Percentiles rank a stretch among this genome's conserved stretches.
Evolutionary conservation across 2,113 vertebrate genomes (phyloP).

Genomic region (Actenoides lindsayi): DNA sequence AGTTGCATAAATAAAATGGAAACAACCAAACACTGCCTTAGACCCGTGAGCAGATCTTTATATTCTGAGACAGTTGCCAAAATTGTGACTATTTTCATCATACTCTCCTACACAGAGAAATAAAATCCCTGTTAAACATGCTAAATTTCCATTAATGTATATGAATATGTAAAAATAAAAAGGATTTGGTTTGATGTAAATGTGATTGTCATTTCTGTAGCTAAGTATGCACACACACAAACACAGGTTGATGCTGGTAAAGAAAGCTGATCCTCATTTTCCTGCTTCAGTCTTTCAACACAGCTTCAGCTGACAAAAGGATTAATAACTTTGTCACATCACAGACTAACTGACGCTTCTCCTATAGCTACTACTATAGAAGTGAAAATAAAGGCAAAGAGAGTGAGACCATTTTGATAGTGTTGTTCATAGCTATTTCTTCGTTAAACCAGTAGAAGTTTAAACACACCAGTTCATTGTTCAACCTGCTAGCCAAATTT

Average conservation of each 20-base stretch:
- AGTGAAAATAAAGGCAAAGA: neutral
- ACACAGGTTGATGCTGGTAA: neutral
- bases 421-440: neutral
- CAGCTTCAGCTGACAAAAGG: neutral
- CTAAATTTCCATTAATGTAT: neutral
- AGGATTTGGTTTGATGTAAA: neutral
- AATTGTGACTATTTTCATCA: neutral
- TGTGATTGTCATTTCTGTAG: neutral
- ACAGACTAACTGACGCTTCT: neutral
- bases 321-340: conserved; percentile 32
- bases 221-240: neutral
- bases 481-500: neutral
- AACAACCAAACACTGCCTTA: neutral
- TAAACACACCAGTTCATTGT: neutral
- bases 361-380: neutral
- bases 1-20: neutral
- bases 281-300: neutral
- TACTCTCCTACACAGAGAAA: neutral
- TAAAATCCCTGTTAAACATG: neutral
- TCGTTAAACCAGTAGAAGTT: neutral
- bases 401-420: neutral
- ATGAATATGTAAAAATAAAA: neutral
- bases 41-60: neutral
- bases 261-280: neutral
- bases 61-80: neutral